phyloP scores from a whole-genome alignment of 2,888 invertebrate genomes.

The Ectropis crepuscularia region DNA sequence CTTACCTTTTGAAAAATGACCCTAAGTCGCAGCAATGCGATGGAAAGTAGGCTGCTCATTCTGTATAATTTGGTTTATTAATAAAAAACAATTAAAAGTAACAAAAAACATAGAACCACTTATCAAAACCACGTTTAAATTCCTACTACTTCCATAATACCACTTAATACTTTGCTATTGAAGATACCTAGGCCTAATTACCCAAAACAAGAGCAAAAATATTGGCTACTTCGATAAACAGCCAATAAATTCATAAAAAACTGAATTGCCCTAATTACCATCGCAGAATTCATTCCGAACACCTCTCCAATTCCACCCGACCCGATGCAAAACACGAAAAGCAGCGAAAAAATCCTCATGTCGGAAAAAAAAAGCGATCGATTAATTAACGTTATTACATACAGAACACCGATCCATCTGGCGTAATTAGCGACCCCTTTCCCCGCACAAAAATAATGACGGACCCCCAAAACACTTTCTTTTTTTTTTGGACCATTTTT shows the following conservation, averaged over 20 bases:
- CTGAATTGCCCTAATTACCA: slow-evolving; percentile 9
- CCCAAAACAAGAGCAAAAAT: too few relatives aligned
- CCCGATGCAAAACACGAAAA: slow-evolving; percentile 6
- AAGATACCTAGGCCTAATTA: too few relatives aligned
- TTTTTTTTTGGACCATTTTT: slow-evolving; percentile 79
- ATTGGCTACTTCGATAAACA: too few relatives aligned
- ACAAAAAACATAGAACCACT: too few relatives aligned
- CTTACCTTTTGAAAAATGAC: too few relatives aligned
- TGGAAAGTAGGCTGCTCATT: too few relatives aligned
- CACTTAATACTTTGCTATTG: too few relatives aligned
- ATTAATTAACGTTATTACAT: slow-evolving; percentile 83
- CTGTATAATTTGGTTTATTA: too few relatives aligned
- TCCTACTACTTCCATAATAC: too few relatives aligned
- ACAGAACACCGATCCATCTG: slow-evolving; percentile 80
- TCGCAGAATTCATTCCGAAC: slow-evolving; percentile 12
- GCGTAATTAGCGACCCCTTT: slow-evolving; percentile 82
- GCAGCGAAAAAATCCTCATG: slow-evolving; percentile 58
- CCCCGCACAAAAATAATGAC: slow-evolving; percentile 82
- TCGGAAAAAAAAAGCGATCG: slow-evolving; percentile 66
- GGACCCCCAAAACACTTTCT: slow-evolving; percentile 82
- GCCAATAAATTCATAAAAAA: not conserved
- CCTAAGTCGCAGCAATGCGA: too few relatives aligned
- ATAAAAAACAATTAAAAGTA: too few relatives aligned
- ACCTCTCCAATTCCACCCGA: slow-evolving; percentile 6
- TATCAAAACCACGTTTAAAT: too few relatives aligned